Base-by-base conservation (phyloP, 2,113 vertebrate genomes). In the Corvus cornix region DNA sequence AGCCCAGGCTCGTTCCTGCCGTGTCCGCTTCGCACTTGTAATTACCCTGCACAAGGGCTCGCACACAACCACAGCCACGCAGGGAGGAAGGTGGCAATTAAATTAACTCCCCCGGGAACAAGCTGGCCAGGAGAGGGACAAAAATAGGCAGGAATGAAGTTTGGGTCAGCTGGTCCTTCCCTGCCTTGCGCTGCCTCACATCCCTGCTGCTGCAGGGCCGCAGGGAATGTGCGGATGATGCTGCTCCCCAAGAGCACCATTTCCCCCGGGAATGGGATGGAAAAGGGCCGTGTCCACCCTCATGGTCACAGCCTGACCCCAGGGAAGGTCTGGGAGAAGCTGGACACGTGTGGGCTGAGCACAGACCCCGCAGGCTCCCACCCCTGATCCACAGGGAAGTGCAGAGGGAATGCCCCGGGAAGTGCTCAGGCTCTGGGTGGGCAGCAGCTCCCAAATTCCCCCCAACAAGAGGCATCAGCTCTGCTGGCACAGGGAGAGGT, bases 81-180 rank as follows among this genome's bases (percentile, higher is more conserved):
- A 5, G 73, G 53, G 74, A 91, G 91, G 96, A 87, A 87, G 72
- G 56, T n/a, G 82, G 78, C 90, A 67, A 96, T 96, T 91, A 85
- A 87, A 93, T 93, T 51, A 73, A 90, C 84, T 95, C 89, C 95
- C 84, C 59, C 90, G 44, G 91, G 93, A 87, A 91, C 89, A 31
- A 94, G 94, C 46, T 53, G 91, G 70, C 69, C 81, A 28, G 66
- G 55, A n/a, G 74, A 85, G 62, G 63, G 82, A 43, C 51, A 23
- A 9, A 94, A 95, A 93, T 67, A 94, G 75, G 3, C 6, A 14
- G 87, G 81, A 49, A 46, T 83, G 87, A 22, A 55, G 80, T n/a
- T 22, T 13, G 59, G 67, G 31, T 7, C 10, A 58, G 78, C 27
- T 48, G 81, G 19, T 62, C 67, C 91, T 72, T 31, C 37, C 68